Evolutionary conservation across 2,113 vertebrate species (phyloP).

Genomic region (Hippocampus zosterae): DNA sequence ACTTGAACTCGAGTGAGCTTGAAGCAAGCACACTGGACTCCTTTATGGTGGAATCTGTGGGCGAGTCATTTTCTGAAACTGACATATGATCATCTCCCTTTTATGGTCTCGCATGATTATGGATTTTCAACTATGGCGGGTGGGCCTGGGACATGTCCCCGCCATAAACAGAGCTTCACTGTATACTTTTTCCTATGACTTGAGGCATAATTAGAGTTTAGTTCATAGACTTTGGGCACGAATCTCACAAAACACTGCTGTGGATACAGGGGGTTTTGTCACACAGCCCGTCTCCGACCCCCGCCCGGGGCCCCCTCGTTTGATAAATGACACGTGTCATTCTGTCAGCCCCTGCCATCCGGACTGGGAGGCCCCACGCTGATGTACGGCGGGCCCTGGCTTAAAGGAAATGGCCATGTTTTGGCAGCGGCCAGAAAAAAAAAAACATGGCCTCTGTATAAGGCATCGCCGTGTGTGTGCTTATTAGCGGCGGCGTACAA

Average conservation of each 20-base stretch:
- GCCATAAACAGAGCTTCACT: neutral
- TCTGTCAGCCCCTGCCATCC: constrained; percentile 97
- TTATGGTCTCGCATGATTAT: constrained; percentile 2
- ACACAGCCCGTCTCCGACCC: constrained; percentile 56
- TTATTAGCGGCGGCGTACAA: constrained; percentile 37
- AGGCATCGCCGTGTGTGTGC: constrained; percentile 40
- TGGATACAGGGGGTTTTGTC: constrained; percentile 65
- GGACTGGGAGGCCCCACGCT: constrained; percentile 87
- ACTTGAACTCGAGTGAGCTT: too few species aligned
- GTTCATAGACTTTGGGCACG: constrained; percentile 27
- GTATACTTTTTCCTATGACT: neutral
- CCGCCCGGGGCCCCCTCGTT: constrained; percentile 88
- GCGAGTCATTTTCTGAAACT: neutral
- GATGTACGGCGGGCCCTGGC: constrained; percentile 86
- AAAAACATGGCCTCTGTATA: constrained; percentile 83
- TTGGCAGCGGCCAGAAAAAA: constrained; percentile 82
- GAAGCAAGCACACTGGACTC: neutral
- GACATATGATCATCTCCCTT: constrained; percentile 22
- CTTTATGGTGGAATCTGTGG: neutral
- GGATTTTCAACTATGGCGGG: neutral
- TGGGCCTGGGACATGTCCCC: neutral
- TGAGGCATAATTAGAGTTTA: constrained; percentile 2
- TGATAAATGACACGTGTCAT: constrained; percentile 99
- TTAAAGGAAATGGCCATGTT: constrained; percentile 94
- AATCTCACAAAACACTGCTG: constrained; percentile 55